Evolutionary conservation across 2,888 invertebrate species (phyloP).

Genomic region (Diaprepes abbreviatus): DNA sequence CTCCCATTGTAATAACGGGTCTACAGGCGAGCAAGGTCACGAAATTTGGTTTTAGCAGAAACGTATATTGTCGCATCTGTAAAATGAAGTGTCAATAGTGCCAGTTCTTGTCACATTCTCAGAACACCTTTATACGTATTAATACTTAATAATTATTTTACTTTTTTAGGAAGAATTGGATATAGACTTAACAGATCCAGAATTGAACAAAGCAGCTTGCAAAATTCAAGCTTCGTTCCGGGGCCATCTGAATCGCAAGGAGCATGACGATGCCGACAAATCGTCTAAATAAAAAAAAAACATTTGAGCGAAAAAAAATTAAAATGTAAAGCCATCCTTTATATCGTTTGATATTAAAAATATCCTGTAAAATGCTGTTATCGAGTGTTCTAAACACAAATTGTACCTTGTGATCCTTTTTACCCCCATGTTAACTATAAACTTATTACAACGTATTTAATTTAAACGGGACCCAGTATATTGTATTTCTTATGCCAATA

Average conservation of each 20-base stretch:
- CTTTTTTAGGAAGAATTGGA: conserved; percentile 77
- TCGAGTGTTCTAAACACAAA: conserved; percentile 52
- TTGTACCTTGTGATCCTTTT: conserved; percentile 54
- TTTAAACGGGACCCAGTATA: conserved; percentile 6
- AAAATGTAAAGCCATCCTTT: conserved; percentile 27
- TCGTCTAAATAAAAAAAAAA: conserved; percentile 36
- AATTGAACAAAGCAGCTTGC: conserved; percentile 89
- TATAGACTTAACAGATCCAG: conserved; percentile 88
- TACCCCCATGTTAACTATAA: conserved; percentile 3
- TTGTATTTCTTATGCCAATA: conserved; percentile 8
- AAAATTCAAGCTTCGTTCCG: conserved; percentile 95
- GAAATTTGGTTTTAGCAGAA: too few species aligned
- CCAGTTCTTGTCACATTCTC: too few species aligned
- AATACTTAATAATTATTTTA: too few species aligned
- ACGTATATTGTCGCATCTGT: too few species aligned
- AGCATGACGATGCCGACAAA: conserved; percentile 63
- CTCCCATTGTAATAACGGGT: too few species aligned
- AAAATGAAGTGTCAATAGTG: too few species aligned
- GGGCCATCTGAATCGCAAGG: conserved; percentile 90
- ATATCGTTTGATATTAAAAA: conserved; percentile 48
- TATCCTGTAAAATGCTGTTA: conserved; percentile 48
- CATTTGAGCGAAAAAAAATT: conserved; percentile 5
- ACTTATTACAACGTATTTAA: background rate
- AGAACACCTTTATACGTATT: too few species aligned
- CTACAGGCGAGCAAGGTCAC: too few species aligned